Percentiles rank a stretch among this genome's conserved stretches.
Conservation (phyloP, 1,140 invertebrate genomes). For the Phenacoccus solenopsis region DNA sequence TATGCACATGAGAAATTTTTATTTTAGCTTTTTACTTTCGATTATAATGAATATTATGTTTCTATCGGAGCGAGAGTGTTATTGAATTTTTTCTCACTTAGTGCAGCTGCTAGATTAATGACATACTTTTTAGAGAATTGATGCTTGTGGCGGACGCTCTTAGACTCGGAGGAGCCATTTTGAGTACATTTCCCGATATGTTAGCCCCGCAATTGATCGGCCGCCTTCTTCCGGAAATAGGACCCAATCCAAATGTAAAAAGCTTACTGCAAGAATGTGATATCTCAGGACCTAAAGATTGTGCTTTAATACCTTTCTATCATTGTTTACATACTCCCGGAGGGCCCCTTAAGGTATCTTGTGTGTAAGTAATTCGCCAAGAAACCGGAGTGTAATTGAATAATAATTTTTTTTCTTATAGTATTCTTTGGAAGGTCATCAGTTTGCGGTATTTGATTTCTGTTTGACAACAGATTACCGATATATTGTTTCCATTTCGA, state of each 20-base stretch:
- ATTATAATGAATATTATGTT: too few relatives aligned
- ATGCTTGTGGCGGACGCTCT: constrained; percentile 90
- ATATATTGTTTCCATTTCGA: constrained; percentile 92
- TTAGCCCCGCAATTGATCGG: constrained; percentile 88
- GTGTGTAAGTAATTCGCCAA: too few relatives aligned
- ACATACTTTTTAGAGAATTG: constrained; percentile 56
- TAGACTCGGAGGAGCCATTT: constrained; percentile 75
- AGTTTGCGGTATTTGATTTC: constrained; percentile 94
- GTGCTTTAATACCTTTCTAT: constrained; percentile 80
- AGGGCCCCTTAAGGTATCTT: constrained; percentile 76
- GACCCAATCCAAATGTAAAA: constrained; percentile 66
- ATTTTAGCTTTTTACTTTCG: too few relatives aligned
- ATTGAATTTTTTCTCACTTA: too few relatives aligned
- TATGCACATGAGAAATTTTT: too few relatives aligned
- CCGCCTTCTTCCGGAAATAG: constrained; percentile 81
- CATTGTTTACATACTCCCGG: constrained; percentile 95
- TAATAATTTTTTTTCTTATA: constrained; percentile 34
- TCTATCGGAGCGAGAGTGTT: too few relatives aligned
- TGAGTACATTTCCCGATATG: constrained; percentile 88
- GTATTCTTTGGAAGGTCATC: constrained; percentile 94
- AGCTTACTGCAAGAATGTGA: constrained; percentile 84
- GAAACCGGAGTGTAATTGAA: too few relatives aligned
- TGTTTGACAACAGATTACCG: constrained; percentile 81
- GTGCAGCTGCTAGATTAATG: too few relatives aligned
- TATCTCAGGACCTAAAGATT: constrained; percentile 67